phyloP scores from a whole-genome alignment of 2,888 invertebrate genomes.

The Brachyptera risi region DNA sequence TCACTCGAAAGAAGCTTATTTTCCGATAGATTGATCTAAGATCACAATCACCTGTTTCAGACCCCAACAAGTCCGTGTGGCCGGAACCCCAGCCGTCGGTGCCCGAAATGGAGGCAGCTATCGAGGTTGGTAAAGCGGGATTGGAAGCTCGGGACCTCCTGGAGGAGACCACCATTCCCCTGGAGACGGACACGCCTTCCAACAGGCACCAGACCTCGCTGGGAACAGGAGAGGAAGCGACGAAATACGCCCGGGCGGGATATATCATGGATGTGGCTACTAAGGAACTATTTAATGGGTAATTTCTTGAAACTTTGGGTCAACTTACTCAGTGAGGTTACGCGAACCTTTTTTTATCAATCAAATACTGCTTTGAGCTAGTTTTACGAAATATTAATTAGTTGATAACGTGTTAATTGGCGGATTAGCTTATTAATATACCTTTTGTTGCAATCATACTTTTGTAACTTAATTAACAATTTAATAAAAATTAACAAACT shows the following conservation, averaged over 20 bases:
- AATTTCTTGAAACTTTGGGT: slow-evolving; percentile 43
- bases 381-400: too few relatives aligned
- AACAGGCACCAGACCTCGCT: slow-evolving; percentile 64
- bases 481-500: too few relatives aligned
- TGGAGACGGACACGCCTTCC: slow-evolving; percentile 34
- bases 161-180: slow-evolving; percentile 45
- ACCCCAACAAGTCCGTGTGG: too few relatives aligned
- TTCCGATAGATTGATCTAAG: too few relatives aligned
- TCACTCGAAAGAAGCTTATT: too few relatives aligned
- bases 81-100: slow-evolving; percentile 35
- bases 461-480: too few relatives aligned
- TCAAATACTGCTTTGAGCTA: too few relatives aligned
- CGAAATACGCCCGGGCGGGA: slow-evolving; percentile 60
- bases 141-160: slow-evolving; percentile 53
- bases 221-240: slow-evolving; percentile 57
- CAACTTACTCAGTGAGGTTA: too few relatives aligned
- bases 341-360: background rate
- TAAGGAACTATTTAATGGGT: slow-evolving; percentile 52
- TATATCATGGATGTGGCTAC: slow-evolving; percentile 68
- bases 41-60: too few relatives aligned
- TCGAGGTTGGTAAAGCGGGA: slow-evolving; percentile 54
- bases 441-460: too few relatives aligned
- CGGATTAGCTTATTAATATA: too few relatives aligned
- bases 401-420: too few relatives aligned
- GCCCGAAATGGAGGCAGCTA: slow-evolving; percentile 49